These are phyloP conservation scores for Alloscopus bannaensis DNA, from an alignment of 2,888 invertebrate genomes.

Conservation along the genomic window DNA sequence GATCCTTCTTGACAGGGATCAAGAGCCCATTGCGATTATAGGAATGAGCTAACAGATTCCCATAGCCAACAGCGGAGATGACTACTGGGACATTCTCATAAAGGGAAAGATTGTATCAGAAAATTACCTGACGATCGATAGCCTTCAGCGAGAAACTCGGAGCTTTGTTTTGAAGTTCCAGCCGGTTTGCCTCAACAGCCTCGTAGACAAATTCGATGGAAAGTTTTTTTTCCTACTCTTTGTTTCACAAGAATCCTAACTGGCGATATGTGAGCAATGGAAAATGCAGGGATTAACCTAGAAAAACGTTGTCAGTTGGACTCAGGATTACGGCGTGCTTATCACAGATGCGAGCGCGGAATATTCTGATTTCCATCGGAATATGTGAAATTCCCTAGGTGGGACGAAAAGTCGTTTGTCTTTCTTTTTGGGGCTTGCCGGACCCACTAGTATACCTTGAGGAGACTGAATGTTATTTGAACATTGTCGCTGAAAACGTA, in stretches of 20 bases:
- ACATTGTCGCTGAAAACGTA: slow-evolving; percentile 46
- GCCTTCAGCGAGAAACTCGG: slow-evolving; percentile 34
- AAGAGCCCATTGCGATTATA: slow-evolving; percentile 60
- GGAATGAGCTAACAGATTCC: slow-evolving; percentile 66
- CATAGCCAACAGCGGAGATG: slow-evolving; percentile 55
- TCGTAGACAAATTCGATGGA: slow-evolving; percentile 67
- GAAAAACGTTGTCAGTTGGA: slow-evolving; percentile 27
- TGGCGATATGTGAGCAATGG: too few species aligned
- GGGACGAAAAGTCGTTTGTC: slow-evolving; percentile 57
- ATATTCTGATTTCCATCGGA: slow-evolving; percentile 64
- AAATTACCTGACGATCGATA: slow-evolving; percentile 59
- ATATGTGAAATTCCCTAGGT: slow-evolving; percentile 75
- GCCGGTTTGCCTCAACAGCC: slow-evolving; percentile 68
- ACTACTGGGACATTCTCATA: slow-evolving; percentile 63
- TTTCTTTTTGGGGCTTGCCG: slow-evolving; percentile 59
- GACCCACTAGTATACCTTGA: slow-evolving; percentile 66
- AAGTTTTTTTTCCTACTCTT: slow-evolving; percentile 61
- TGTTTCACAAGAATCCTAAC: slow-evolving; percentile 25
- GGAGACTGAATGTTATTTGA: slow-evolving; percentile 61
- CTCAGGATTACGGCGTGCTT: slow-evolving; percentile 40
- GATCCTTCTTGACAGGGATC: too few species aligned
- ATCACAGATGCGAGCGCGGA: slow-evolving; percentile 28
- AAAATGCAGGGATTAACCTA: slow-evolving; percentile 50
- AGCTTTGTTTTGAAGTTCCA: slow-evolving; percentile 33
- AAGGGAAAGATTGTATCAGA: slow-evolving; percentile 58